Conservation (phyloP, 2,888 invertebrate species). For the Boloria euphrosyne region DNA sequence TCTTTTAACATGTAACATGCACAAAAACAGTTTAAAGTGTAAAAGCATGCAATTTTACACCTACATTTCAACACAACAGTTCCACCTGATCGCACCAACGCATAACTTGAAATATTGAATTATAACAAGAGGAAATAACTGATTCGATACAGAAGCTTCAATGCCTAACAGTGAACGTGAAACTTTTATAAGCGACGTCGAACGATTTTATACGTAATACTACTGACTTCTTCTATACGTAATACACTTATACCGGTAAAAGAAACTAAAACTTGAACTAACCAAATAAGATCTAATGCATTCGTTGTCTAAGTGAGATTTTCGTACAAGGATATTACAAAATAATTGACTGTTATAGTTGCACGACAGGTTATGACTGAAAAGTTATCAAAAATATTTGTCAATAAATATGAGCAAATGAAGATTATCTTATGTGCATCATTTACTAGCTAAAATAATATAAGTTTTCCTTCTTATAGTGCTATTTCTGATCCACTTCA, state of each 20-base stretch:
- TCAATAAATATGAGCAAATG: too few relatives aligned
- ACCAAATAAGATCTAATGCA: conserved; percentile 4
- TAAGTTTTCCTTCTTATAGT: too few relatives aligned
- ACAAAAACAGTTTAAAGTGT: conserved; percentile 20
- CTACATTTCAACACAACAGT: conserved; percentile 28
- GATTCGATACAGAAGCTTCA: conserved; percentile 26
- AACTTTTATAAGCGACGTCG: conserved; percentile 30
- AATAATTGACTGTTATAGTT: not conserved
- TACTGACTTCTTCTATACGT: conserved; percentile 20
- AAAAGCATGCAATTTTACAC: conserved; percentile 25
- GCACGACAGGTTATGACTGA: not conserved
- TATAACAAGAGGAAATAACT: conserved; percentile 28
- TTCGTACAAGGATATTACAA: too few relatives aligned
- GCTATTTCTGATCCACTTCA: not conserved
- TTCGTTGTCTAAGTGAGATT: too few relatives aligned
- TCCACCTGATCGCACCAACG: conserved; percentile 29
- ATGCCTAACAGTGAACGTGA: conserved; percentile 13
- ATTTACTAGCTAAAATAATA: too few relatives aligned
- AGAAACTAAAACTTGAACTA: not conserved
- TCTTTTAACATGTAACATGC: conserved; percentile 29
- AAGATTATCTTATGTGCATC: too few relatives aligned
- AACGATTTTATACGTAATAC: conserved; percentile 24
- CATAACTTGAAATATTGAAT: conserved; percentile 21
- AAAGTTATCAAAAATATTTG: not conserved
- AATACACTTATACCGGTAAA: conserved; percentile 8